phyloP scores from a whole-genome alignment of 2,797 vertebrate genomes.

The Spinus olivaceus region DNA sequence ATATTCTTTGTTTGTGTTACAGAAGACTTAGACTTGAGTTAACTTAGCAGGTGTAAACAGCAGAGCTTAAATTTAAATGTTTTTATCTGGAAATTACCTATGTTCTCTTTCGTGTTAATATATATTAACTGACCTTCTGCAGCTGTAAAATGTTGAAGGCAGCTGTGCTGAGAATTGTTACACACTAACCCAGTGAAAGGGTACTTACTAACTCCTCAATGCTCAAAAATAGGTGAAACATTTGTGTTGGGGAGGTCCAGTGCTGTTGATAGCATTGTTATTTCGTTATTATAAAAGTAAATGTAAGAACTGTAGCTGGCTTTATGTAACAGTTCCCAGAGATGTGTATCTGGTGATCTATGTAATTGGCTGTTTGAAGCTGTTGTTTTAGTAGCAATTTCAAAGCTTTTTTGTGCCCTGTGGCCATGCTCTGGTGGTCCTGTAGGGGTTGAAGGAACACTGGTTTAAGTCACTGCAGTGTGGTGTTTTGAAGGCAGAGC shows the following conservation, averaged over 20 bases:
- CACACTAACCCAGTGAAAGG: not conserved
- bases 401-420: not conserved
- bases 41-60: not conserved
- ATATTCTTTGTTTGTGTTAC: not conserved
- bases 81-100: not conserved
- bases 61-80: not conserved
- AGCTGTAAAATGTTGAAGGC: not conserved
- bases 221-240: not conserved
- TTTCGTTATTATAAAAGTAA: not conserved
- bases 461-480: fast-evolving
- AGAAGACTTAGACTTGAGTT: not conserved
- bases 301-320: not conserved
- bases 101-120: not conserved
- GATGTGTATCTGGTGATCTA: fast-evolving
- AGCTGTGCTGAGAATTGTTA: not conserved
- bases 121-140: not conserved
- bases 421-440: not conserved
- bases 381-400: not conserved
- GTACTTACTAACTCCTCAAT: not conserved
- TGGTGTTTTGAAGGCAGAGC: not conserved
- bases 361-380: not conserved
- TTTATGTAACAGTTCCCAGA: not conserved
- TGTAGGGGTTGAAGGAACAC: fast-evolving
- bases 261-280: fast-evolving
- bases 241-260: not conserved